A percentile compares a stretch with the other conserved stretches of the same genome.
Conservation (phyloP, 2,797 vertebrate species). For the Danionella dracula region DNA sequence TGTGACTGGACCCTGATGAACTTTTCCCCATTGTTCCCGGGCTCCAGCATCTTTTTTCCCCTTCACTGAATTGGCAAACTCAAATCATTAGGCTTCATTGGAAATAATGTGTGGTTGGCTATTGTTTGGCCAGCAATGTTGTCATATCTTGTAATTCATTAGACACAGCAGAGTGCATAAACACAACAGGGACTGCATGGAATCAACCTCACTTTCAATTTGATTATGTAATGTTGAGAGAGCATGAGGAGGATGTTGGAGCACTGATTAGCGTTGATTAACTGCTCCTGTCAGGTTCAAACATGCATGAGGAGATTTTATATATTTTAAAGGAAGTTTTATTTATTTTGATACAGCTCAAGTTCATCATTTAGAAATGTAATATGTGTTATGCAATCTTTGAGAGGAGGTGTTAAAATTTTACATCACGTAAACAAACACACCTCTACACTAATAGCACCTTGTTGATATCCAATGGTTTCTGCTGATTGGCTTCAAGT, state of each 20-base stretch:
- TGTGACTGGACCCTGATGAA: slow-evolving; percentile 42
- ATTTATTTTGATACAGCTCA: neutral
- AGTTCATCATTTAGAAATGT: no score
- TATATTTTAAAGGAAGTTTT: neutral
- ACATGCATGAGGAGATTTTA: neutral
- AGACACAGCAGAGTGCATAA: slow-evolving; percentile 23
- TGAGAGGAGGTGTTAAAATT: no score
- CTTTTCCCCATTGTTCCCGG: slow-evolving; percentile 37
- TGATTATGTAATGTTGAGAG: slow-evolving; percentile 36
- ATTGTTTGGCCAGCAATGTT: slow-evolving; percentile 24
- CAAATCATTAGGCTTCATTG: slow-evolving; percentile 35
- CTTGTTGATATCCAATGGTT: no score
- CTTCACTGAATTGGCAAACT: slow-evolving; percentile 26
- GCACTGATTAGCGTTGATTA: slow-evolving; percentile 10
- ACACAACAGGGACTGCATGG: slow-evolving; percentile 25
- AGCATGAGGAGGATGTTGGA: neutral
- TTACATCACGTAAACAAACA: no score
- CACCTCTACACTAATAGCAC: no score
- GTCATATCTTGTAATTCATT: slow-evolving; percentile 43
- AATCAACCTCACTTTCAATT: slow-evolving; percentile 26
- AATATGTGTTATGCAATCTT: no score
- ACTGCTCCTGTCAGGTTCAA: slow-evolving; percentile 8
- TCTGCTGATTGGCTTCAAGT: no score
- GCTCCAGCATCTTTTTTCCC: slow-evolving; percentile 16
- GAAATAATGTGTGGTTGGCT: slow-evolving; percentile 30